phyloP scores from a whole-genome alignment of 2,888 invertebrate species.

The Pocota personata region DNA sequence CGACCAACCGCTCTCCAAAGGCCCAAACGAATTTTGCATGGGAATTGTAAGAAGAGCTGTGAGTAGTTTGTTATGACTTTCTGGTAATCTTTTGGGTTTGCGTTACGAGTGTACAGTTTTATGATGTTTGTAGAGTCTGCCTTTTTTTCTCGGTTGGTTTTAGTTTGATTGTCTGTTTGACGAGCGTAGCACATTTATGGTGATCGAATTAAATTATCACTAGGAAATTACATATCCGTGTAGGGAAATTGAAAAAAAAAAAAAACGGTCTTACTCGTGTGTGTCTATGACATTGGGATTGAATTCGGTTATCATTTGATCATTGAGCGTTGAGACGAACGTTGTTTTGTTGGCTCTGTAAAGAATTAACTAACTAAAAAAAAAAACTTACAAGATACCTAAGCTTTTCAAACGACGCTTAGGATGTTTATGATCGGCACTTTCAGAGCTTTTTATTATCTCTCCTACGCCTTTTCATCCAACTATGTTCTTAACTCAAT shows the following conservation, averaged over 20 bases:
- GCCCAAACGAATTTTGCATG: constrained; percentile 62
- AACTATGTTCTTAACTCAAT: too few relatives aligned
- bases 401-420: too few relatives aligned
- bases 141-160: constrained; percentile 34
- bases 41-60: constrained; percentile 58
- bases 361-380: too few relatives aligned
- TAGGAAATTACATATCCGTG: background rate
- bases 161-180: constrained; percentile 56
- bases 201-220: constrained; percentile 43
- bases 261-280: constrained; percentile 6
- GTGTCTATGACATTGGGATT: background rate
- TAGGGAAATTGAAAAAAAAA: background rate
- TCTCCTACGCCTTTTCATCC: too few relatives aligned
- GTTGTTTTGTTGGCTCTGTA: too few relatives aligned
- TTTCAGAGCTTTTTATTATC: too few relatives aligned
- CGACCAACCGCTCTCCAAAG: constrained; percentile 18
- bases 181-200: constrained; percentile 53
- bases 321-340: too few relatives aligned
- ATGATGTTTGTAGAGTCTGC: constrained; percentile 52
- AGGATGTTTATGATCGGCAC: too few relatives aligned
- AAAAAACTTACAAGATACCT: too few relatives aligned
- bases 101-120: constrained; percentile 56
- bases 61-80: constrained; percentile 58
- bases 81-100: constrained; percentile 62
- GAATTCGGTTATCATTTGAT: too few relatives aligned